Conservation (phyloP, 2,113 vertebrate species). For the Eonycteris spelaea region DNA sequence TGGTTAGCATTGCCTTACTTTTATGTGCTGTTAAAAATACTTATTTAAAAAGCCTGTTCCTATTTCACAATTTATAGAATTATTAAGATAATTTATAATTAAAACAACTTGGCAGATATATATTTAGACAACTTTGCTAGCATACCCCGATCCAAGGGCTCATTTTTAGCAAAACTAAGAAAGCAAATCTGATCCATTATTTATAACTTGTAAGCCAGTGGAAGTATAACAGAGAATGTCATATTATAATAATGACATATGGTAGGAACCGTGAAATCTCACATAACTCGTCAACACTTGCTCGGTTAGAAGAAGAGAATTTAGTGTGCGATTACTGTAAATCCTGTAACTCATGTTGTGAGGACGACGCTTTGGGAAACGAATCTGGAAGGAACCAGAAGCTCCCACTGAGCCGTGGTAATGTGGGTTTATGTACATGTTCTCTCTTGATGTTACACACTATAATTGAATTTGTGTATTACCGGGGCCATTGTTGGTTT, state of each 20-base stretch:
- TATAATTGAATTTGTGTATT: neutral
- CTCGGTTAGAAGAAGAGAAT: constrained; percentile 17
- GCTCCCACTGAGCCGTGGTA: neutral
- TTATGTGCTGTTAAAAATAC: neutral
- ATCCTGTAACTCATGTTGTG: neutral
- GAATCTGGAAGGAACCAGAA: neutral
- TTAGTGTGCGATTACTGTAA: neutral
- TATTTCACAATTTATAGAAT: neutral
- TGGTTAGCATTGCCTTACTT: neutral
- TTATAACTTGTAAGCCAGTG: neutral
- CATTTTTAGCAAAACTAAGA: neutral
- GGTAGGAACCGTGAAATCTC: constrained; percentile 29
- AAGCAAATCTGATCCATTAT: constrained; percentile 30
- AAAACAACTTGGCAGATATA: neutral
- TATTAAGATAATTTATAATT: constrained; percentile 21
- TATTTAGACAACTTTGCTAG: neutral
- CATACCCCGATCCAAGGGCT: neutral
- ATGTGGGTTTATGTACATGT: neutral
- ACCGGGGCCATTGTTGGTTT: neutral
- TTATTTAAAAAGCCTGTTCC: neutral
- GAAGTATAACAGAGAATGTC: neutral
- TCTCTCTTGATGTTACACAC: neutral
- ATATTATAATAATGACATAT: neutral
- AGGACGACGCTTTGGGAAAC: neutral
- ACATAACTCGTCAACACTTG: neutral